phyloP scores from a whole-genome alignment of 2,888 invertebrate genomes.

The Mythimna albipuncta region DNA sequence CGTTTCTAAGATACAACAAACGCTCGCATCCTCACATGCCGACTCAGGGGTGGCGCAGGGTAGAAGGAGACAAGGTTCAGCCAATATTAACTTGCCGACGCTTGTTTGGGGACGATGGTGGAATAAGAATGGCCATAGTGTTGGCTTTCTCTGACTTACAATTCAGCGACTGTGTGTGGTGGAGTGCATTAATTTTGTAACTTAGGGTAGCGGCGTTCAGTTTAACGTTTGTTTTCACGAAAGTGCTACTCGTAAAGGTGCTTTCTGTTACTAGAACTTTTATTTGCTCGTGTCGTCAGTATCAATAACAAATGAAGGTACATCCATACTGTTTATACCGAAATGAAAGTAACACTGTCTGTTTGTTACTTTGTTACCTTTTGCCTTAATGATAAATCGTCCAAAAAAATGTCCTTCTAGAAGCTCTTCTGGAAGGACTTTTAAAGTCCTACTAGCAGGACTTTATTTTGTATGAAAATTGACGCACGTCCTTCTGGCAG shows the following conservation, averaged over 20 bases:
- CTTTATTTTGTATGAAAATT: no score
- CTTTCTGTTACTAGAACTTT: constrained; percentile 2
- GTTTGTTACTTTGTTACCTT: no score
- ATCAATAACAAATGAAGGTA: neutral
- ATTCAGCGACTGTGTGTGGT: constrained; percentile 51
- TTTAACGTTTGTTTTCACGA: constrained; percentile 39
- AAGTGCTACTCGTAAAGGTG: constrained; percentile 22
- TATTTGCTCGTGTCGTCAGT: neutral
- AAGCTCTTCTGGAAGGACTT: no score
- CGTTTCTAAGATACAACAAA: constrained; percentile 51
- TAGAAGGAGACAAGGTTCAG: constrained; percentile 67
- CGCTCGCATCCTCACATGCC: constrained; percentile 47
- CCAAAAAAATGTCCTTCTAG: no score
- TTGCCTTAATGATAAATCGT: no score
- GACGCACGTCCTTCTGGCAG: no score
- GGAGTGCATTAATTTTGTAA: constrained; percentile 57
- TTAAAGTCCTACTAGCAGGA: no score
- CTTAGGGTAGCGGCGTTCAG: constrained; percentile 43
- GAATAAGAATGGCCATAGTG: constrained; percentile 74
- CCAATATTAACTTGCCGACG: constrained; percentile 79
- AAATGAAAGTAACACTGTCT: no score
- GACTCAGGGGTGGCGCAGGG: constrained; percentile 52
- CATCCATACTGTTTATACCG: no score
- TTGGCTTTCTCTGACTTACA: constrained; percentile 56
- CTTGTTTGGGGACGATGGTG: constrained; percentile 67